Percentiles rank a stretch among this genome's conserved stretches.
Evolutionary conservation across 2,797 vertebrate species (phyloP).

Genomic region (Cyprinodon diabolis): DNA sequence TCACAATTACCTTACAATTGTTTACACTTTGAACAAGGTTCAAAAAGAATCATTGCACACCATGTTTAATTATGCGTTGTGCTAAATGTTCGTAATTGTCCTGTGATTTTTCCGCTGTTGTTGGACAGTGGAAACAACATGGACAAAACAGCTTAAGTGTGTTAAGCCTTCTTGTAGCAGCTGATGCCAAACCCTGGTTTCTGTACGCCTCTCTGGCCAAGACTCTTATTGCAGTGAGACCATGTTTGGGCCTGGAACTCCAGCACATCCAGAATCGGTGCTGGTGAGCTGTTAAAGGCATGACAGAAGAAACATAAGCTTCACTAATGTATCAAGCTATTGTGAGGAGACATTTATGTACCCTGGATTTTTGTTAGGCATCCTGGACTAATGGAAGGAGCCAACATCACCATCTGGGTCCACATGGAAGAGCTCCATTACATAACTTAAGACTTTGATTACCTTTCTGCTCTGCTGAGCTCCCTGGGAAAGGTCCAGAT

Average conservation of each 20-base stretch:
- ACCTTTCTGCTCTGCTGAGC: constrained; percentile 68
- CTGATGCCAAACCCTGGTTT: constrained; percentile 62
- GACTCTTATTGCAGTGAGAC: constrained; percentile 39
- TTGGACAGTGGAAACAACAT: constrained; percentile 55
- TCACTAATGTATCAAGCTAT: constrained; percentile 20
- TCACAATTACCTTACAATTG: constrained; percentile 48
- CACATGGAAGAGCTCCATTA: constrained; percentile 78
- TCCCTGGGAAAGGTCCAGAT: constrained; percentile 78
- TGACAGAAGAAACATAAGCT: constrained; percentile 46
- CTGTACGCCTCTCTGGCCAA: constrained; percentile 59
- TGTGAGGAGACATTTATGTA: constrained; percentile 43
- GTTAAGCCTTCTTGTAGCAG: constrained; percentile 50
- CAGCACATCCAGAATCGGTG: constrained; percentile 12
- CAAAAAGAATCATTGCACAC: constrained; percentile 57
- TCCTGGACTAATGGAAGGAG: constrained; percentile 58
- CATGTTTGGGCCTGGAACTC: constrained; percentile 58
- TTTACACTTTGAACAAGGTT: constrained; percentile 65
- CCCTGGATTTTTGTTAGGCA: constrained; percentile 48
- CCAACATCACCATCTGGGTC: constrained; percentile 62
- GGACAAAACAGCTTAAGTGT: constrained; percentile 57
- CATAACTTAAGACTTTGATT: constrained; percentile 80
- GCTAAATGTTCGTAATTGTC: constrained; percentile 56
- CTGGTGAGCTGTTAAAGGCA: constrained; percentile 34
- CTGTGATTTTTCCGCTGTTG: constrained; percentile 63
- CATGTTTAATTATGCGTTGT: constrained; percentile 55